A percentile compares a stretch with the other conserved stretches of the same genome.
Evolutionary conservation across 2,797 vertebrate genomes (phyloP).

Genomic region (Vipera ursinii): DNA sequence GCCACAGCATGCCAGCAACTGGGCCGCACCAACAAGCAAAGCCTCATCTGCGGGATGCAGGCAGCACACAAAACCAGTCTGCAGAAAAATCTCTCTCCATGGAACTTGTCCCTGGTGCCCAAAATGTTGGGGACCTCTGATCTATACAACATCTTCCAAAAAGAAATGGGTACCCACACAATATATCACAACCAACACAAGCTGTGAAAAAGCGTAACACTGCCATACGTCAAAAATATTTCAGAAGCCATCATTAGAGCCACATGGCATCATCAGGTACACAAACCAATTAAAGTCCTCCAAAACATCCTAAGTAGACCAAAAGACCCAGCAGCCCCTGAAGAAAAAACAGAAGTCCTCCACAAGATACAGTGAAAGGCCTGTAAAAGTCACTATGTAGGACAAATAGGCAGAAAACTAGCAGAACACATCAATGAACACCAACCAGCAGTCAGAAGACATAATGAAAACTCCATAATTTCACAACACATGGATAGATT

Average conservation of each 20-base stretch:
- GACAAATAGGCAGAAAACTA: neutral
- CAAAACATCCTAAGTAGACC: neutral
- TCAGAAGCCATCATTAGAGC: neutral
- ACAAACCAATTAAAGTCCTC: neutral
- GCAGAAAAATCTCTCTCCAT: too few relatives aligned
- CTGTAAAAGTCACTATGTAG: neutral
- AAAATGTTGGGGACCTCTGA: too few relatives aligned
- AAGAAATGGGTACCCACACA: neutral
- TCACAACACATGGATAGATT: neutral
- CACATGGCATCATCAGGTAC: neutral
- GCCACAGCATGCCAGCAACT: too few relatives aligned
- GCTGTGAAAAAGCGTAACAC: neutral
- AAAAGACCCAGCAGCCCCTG: neutral
- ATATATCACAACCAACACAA: neutral
- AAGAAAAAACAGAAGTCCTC: neutral
- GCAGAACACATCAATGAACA: neutral
- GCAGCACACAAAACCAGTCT: too few relatives aligned
- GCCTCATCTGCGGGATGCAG: too few relatives aligned
- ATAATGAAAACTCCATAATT: neutral
- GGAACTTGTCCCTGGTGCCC: too few relatives aligned
- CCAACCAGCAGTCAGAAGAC: neutral
- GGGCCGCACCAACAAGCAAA: too few relatives aligned
- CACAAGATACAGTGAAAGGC: neutral
- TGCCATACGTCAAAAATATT: neutral
- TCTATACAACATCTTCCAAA: neutral